Evolutionary conservation across 2,888 invertebrate genomes (phyloP).

Genomic region (Orchesella flavescens): DNA sequence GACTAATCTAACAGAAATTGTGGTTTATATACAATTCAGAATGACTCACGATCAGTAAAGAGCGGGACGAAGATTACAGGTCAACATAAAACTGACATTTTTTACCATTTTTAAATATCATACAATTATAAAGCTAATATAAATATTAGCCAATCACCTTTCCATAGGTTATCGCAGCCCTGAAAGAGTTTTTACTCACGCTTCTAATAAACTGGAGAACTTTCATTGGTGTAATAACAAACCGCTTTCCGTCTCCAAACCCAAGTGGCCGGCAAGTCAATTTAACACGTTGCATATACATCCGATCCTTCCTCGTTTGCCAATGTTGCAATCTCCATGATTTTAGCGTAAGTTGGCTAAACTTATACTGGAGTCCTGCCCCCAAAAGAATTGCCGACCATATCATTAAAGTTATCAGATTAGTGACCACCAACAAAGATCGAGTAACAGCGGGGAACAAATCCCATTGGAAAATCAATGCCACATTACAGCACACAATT

Average conservation of each 20-base stretch:
- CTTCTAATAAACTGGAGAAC: not conserved
- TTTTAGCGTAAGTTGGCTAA: not conserved
- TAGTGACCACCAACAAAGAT: not conserved
- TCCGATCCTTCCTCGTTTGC: not conserved
- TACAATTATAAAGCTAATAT: no score
- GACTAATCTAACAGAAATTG: no score
- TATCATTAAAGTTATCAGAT: not conserved
- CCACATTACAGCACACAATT: not conserved
- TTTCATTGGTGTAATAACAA: not conserved
- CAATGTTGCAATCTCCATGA: slow-evolving; percentile 22
- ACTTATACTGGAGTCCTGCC: not conserved
- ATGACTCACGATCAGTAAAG: no score
- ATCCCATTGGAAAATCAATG: slow-evolving; percentile 17
- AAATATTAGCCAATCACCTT: not conserved
- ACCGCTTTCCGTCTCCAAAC: slow-evolving; percentile 25
- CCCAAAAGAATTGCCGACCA: not conserved
- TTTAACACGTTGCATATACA: slow-evolving; percentile 10
- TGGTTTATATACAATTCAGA: no score
- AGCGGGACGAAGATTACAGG: no score
- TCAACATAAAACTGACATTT: no score
- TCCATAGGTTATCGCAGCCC: not conserved
- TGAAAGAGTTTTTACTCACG: slow-evolving; percentile 5
- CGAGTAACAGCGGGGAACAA: not conserved
- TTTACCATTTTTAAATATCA: no score
- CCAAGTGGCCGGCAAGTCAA: slow-evolving; percentile 4